Conservation (phyloP, 2,888 invertebrate genomes). For the Poecilobothrus nobilitatus region DNA sequence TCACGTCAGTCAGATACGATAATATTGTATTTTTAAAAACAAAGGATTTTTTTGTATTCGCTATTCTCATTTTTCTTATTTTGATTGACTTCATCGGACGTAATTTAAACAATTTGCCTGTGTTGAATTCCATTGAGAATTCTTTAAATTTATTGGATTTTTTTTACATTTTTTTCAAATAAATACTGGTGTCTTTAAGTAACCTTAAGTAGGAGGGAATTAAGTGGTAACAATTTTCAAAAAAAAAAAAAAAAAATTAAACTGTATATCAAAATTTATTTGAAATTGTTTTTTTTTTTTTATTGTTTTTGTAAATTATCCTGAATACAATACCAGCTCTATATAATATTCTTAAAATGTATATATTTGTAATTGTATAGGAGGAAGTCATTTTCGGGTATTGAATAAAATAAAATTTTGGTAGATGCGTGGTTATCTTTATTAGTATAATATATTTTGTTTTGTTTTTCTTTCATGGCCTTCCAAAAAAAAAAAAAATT, state of each 20-base stretch:
- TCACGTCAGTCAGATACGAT: background rate
- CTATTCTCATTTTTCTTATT: background rate
- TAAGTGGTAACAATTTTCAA: background rate
- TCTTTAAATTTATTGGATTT: background rate
- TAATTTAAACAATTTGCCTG: background rate
- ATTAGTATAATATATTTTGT: no score
- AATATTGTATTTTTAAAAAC: background rate
- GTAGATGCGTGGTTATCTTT: no score
- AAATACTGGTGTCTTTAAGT: background rate
- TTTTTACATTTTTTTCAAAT: background rate
- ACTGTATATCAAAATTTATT: background rate
- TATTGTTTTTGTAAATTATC: background rate
- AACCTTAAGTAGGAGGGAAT: background rate
- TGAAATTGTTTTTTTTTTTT: background rate
- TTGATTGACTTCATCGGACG: slow-evolving; percentile 3
- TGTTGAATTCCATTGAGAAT: background rate
- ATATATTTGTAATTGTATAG: no score
- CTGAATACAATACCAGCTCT: no score
- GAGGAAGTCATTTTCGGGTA: no score
- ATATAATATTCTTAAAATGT: no score
- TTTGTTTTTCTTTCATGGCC: no score
- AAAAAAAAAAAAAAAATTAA: no score
- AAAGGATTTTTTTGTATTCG: background rate
- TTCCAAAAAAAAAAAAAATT: no score
- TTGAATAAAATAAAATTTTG: no score